Evolutionary conservation across 2,113 vertebrate species (phyloP).

Genomic region (Xiphophorus couchianus): DNA sequence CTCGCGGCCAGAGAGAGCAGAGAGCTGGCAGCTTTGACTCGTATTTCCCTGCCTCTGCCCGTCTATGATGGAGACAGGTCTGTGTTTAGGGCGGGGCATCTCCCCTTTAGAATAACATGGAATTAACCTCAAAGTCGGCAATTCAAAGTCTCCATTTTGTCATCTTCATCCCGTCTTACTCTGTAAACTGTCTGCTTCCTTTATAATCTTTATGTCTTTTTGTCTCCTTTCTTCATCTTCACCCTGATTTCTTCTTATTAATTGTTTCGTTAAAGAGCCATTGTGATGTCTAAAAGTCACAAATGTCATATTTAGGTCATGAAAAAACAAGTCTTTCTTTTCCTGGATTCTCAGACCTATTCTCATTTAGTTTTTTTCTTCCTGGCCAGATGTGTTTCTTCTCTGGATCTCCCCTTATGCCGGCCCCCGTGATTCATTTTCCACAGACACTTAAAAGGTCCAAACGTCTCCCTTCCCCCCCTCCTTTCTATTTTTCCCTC

Average conservation of each 20-base stretch:
- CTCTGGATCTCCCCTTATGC: slow-evolving; percentile 58
- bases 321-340: slow-evolving; percentile 3
- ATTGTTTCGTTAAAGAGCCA: background rate
- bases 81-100: slow-evolving; percentile 61
- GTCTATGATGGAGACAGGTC: slow-evolving; percentile 64
- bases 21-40: slow-evolving; percentile 52
- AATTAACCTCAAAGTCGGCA: slow-evolving; percentile 53
- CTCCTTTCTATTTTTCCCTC: slow-evolving; percentile 25
- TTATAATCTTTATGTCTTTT: background rate
- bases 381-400: slow-evolving; percentile 78
- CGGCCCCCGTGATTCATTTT: slow-evolving; percentile 82
- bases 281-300: background rate
- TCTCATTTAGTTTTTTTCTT: slow-evolving; percentile 38
- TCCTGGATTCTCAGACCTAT: slow-evolving; percentile 17
- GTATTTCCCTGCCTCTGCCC: slow-evolving; percentile 48
- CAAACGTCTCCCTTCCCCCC: slow-evolving; percentile 45
- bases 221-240: background rate
- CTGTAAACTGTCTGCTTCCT: slow-evolving; percentile 9
- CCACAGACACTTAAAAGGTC: slow-evolving; percentile 75
- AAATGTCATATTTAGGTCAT: background rate
- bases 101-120: slow-evolving; percentile 68
- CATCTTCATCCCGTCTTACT: slow-evolving; percentile 7
- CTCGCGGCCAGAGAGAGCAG: slow-evolving; percentile 49
- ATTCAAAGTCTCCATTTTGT: slow-evolving; percentile 20
- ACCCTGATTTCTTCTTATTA: background rate